Evolutionary conservation across 2,888 invertebrate species (phyloP), one percentile per base, ranked within the genome.

Genomic region (Andrena marginata): DNA sequence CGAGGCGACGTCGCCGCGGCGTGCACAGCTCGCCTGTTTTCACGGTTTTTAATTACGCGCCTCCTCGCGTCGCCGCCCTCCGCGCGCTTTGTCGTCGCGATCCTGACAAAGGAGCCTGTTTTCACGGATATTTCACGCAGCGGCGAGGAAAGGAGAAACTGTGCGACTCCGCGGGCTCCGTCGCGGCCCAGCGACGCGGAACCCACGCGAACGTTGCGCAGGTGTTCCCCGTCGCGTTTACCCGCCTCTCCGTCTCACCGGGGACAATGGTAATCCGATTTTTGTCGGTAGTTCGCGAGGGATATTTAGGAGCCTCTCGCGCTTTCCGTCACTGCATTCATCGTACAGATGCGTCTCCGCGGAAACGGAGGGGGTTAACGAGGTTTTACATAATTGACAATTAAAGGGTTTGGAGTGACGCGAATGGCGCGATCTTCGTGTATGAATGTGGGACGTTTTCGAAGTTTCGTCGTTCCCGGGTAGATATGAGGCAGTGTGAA

Each of bases 31-130:
- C 86, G 87, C 86, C 89, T 88, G 90, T 92, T 92, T 91, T 91
- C 90, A 90, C 89, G 87, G 90, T 91, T 92, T 89, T 92, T 92
- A 92, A 92, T 92, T 92, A 92, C 88, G 80, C 82, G 80, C 85
- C 82, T 76, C 74, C 68, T 68, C 48, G 59, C 72, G 76, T 16
- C 60, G 59, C 69, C 59, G 13, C 31, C 42, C 49, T 69, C 76
- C 16, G 63, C 63, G 78, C 85, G 81, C 82, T 88, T 86, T 86
- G 89, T 84, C 82, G 82, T 82, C 84, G 84, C 84, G 84, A 86
- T 86, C 70, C 85, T 87, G 85, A 86, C 90, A 89, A 90, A 90
- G 86, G 85, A 87, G 84, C 87, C 74, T 82, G 84, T 89, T 88
- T 89, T 83, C 84, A 76, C 69, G 85, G 70, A 82, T 85, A 80